Evolutionary conservation across 30 jellyfish, hydroid and myxozoan species (phyloP).

Genomic region (Aurelia sp.): DNA sequence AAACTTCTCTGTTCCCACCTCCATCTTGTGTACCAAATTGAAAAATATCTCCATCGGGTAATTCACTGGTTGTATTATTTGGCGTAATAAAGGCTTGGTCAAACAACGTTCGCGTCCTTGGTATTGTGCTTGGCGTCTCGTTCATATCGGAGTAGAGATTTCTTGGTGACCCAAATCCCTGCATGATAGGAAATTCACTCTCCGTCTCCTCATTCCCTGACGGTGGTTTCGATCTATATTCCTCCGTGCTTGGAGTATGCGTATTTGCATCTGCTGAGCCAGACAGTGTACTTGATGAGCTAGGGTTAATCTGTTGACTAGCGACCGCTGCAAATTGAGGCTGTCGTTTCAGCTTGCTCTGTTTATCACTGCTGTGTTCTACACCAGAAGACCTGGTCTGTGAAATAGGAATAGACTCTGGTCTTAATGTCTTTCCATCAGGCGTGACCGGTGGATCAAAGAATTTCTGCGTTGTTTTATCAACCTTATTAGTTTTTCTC

Average conservation of each 20-base stretch:
- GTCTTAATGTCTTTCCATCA: background rate
- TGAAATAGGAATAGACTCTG: too few relatives aligned
- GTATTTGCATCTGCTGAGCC: slow-evolving; percentile 46
- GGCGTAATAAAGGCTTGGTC: slow-evolving; percentile 18
- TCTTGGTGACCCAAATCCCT: slow-evolving; percentile 58
- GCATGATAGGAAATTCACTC: slow-evolving; percentile 54
- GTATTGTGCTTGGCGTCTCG: slow-evolving; percentile 8
- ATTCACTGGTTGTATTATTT: background rate
- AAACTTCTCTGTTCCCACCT: background rate
- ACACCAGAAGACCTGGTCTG: too few relatives aligned
- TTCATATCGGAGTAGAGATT: slow-evolving; percentile 41
- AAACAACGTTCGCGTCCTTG: slow-evolving; percentile 28
- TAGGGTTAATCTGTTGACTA: background rate
- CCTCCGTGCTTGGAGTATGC: slow-evolving; percentile 64
- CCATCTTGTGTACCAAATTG: slow-evolving; percentile 19
- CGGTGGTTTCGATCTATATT: slow-evolving; percentile 25
- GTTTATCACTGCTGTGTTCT: background rate
- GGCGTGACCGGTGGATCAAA: background rate
- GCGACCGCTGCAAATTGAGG: background rate
- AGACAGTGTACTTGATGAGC: background rate
- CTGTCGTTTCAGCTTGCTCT: background rate
- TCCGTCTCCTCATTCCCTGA: slow-evolving; percentile 66
- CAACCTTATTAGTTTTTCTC: background rate
- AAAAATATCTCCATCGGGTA: slow-evolving; percentile 40
- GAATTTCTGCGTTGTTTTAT: slow-evolving; percentile 47